Base-by-base conservation (phyloP, 2,797 vertebrate species). In the Percopsis omiscomaycus region DNA sequence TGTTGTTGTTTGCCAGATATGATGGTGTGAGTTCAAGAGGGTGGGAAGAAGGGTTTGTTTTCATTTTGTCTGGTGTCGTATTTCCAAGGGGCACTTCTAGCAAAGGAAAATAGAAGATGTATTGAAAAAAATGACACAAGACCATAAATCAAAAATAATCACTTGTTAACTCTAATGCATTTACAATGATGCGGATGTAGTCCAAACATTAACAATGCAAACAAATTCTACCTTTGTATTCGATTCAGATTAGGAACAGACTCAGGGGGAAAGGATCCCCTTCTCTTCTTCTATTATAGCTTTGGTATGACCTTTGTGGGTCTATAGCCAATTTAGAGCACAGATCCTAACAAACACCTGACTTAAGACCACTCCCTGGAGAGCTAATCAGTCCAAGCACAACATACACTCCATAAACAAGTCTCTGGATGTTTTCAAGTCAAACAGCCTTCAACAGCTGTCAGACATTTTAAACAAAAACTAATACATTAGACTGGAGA, bases 331-430 rank as follows among this genome's bases (percentile, higher is more conserved):
- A 15, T 11, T 46, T 46, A 42, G 45, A 45, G 11, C 55, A 12
- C 16, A 10, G 45, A 28, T 50, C 16, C 27, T 29, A 48, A 46
- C 15, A 59, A 45, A 48, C 28, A 32, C 28, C 28, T 15, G 28
- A 50, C 45, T 37, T n/a, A 48, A 48, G 28, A 29, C 46, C 28
- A 28, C 12, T 15, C 46, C 47, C 14, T 10, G 29, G n/a, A 16
- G 59, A 60, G 15, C 46, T 60, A 32, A 60, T 60, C 59, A 60
- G 29, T 30, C 59, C 14, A 13, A 22, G 11, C 44, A 30, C 8
- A 49, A 27, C 4, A 37, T 27, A 5, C 44, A 5, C 44, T 59
- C 16, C 45, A 28, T 8, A 29, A 22, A 48, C 44, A 60, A 15
- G 27, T 29, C 42, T 46, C 16, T 27, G 30, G 37, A 44, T 32